Percentiles rank a stretch among this genome's conserved stretches.
phyloP scores from a whole-genome alignment of 2,888 invertebrate species.

The Cataglyphis albicans region DNA sequence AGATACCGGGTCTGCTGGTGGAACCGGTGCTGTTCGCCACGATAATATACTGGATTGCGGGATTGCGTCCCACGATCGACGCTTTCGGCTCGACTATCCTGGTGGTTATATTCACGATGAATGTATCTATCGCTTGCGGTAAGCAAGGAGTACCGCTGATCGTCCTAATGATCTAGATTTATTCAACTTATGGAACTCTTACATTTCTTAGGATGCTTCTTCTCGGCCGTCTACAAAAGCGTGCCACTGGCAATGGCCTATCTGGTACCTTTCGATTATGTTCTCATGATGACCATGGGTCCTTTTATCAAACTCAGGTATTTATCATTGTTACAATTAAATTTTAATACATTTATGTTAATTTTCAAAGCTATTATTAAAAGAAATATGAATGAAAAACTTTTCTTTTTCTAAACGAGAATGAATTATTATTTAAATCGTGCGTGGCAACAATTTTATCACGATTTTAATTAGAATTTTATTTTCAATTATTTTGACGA shows the following conservation, averaged over 20 bases:
- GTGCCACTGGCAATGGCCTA: slow-evolving; percentile 93
- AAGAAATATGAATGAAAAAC: neutral
- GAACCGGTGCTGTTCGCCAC: slow-evolving; percentile 94
- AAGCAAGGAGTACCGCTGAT: slow-evolving; percentile 73
- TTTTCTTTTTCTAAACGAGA: neutral
- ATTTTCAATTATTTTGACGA: neutral
- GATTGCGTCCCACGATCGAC: slow-evolving; percentile 90
- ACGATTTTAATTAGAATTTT: neutral
- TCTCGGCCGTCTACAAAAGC: slow-evolving; percentile 93
- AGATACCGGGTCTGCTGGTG: slow-evolving; percentile 94
- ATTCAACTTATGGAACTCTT: neutral
- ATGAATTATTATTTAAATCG: neutral
- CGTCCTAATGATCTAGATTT: neutral
- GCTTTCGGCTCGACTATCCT: slow-evolving; percentile 91
- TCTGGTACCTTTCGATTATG: slow-evolving; percentile 94
- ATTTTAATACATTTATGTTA: neutral
- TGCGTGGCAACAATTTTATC: neutral
- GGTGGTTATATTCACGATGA: slow-evolving; percentile 92
- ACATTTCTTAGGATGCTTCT: slow-evolving; percentile 91
- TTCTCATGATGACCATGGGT: slow-evolving; percentile 95
- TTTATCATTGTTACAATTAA: slow-evolving; percentile 47
- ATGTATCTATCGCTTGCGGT: slow-evolving; percentile 96
- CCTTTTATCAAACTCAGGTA: slow-evolving; percentile 94
- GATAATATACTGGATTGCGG: slow-evolving; percentile 95
- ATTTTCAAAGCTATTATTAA: neutral